phyloP scores from a whole-genome alignment of 1,140 invertebrate species.

The Drosophila littoralis region DNA sequence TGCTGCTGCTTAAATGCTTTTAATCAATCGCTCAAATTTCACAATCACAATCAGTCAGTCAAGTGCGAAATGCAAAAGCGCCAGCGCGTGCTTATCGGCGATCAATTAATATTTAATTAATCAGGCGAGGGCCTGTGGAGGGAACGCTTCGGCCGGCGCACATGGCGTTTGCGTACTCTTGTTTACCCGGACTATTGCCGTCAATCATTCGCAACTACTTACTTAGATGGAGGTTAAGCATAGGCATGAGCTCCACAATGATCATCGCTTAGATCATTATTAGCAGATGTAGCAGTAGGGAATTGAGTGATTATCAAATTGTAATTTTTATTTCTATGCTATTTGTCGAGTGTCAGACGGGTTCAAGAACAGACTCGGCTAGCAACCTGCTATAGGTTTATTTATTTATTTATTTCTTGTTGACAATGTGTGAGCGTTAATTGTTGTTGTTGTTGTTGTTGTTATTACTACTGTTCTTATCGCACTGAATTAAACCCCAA shows the following conservation, averaged over 20 bases:
- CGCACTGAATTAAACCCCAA: slow-evolving; percentile 83
- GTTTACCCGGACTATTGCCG: slow-evolving; percentile 28
- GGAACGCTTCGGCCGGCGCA: slow-evolving; percentile 24
- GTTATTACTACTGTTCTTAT: slow-evolving; percentile 45
- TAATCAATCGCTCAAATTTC: slow-evolving; percentile 22
- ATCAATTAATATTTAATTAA: slow-evolving; percentile 84
- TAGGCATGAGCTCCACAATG: slow-evolving; percentile 7
- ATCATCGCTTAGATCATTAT: slow-evolving; percentile 35
- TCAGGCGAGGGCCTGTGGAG: slow-evolving; percentile 44
- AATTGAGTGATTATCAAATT: slow-evolving; percentile 77
- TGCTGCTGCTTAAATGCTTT: slow-evolving; percentile 5
- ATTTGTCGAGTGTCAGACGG: slow-evolving; percentile 76
- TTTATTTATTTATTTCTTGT: slow-evolving; percentile 57
- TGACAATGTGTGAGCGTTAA: slow-evolving; percentile 65
- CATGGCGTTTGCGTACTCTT: slow-evolving; percentile 62
- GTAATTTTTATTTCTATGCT: slow-evolving; percentile 76
- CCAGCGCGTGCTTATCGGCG: slow-evolving; percentile 66
- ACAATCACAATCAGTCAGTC: slow-evolving; percentile 25
- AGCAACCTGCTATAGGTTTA: slow-evolving; percentile 17
- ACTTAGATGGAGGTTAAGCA: slow-evolving; percentile 57
- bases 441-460: slow-evolving; percentile 3
- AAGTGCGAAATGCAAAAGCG: slow-evolving; percentile 55
- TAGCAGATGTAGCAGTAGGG: slow-evolving; percentile 9
- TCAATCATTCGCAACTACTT: slow-evolving; percentile 20
- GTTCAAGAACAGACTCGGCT: slow-evolving; percentile 69